Percentiles rank a stretch among this genome's conserved stretches.
phyloP scores from a whole-genome alignment of 1,140 invertebrate genomes.

The Drosophila yakuba region DNA sequence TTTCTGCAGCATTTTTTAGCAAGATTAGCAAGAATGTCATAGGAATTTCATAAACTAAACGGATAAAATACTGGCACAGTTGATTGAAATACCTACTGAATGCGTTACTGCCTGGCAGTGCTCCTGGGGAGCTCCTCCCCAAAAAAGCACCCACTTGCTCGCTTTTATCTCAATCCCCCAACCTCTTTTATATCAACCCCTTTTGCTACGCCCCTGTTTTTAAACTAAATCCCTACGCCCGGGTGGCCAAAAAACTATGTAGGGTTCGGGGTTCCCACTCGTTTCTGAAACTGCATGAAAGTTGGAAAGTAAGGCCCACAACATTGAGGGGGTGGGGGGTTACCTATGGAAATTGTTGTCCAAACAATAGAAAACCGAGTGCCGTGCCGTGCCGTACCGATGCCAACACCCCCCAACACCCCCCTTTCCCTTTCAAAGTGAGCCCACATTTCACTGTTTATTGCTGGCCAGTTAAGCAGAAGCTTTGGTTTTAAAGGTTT shows the following conservation, averaged over 20 bases:
- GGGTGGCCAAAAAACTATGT: conserved; percentile 18
- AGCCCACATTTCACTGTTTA: conserved; percentile 24
- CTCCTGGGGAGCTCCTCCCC: neutral
- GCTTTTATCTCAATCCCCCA: conserved; percentile 1
- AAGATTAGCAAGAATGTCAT: neutral
- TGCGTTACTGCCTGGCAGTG: conserved; percentile 9
- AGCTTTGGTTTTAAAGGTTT: neutral
- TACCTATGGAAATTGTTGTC: conserved; percentile 33
- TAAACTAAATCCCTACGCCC: neutral
- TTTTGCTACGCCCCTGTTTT: neutral
- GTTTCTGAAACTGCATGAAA: conserved; percentile 4
- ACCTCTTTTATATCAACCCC: neutral
- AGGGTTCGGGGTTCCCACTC: conserved; percentile 12
- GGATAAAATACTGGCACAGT: neutral
- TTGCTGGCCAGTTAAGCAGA: neutral
- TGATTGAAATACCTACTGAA: conserved; percentile 29
- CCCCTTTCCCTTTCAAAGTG: conserved; percentile 10
- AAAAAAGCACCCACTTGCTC: neutral
- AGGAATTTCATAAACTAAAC: neutral
- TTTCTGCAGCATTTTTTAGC: too few species aligned
- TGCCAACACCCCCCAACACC: neutral
- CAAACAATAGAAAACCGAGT: conserved; percentile 26
- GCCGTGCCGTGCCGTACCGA: neutral
- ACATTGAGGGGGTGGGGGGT: neutral
- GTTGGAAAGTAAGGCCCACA: neutral